These are phyloP conservation scores for Halcyon malimbica DNA, from an alignment of 2,113 vertebrate genomes.

Conservation along the genomic window DNA sequence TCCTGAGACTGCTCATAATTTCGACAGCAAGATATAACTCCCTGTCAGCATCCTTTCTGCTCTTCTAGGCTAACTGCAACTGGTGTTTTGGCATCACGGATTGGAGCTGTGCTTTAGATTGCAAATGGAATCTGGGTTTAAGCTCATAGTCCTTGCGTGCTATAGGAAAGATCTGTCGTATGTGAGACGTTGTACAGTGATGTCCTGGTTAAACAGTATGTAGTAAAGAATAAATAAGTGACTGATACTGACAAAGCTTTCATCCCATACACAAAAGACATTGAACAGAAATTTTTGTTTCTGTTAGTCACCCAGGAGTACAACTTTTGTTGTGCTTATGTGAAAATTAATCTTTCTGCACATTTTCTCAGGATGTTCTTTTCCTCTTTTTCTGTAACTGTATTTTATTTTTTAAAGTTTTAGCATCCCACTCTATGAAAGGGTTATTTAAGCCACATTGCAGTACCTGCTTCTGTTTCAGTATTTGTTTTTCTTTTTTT, in stretches of 20 bases:
- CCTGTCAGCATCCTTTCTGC: slow-evolving; percentile 1
- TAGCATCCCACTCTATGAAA: not conserved
- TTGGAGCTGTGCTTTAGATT: not conserved
- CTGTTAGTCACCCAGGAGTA: not conserved
- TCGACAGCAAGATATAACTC: slow-evolving; percentile 15
- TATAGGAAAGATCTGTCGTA: not conserved
- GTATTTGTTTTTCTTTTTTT: not conserved
- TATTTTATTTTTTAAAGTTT: not conserved
- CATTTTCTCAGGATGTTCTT: not conserved
- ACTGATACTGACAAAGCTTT: not conserved
- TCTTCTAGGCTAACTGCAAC: not conserved
- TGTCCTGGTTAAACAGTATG: not conserved
- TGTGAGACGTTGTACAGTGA: not conserved
- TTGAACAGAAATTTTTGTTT: not conserved
- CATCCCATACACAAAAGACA: not conserved
- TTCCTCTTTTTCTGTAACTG: not conserved
- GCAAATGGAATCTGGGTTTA: not conserved
- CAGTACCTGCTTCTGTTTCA: not conserved
- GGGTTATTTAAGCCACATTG: not conserved
- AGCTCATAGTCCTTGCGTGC: not conserved
- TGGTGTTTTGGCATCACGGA: not conserved
- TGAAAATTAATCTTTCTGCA: not conserved
- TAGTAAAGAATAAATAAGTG: not conserved
- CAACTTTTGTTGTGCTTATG: not conserved
- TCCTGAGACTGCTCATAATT: slow-evolving; percentile 10